These are phyloP conservation scores for Tapirus terrestris DNA, from an alignment of 2,113 vertebrate genomes.

Conservation along the genomic window DNA sequence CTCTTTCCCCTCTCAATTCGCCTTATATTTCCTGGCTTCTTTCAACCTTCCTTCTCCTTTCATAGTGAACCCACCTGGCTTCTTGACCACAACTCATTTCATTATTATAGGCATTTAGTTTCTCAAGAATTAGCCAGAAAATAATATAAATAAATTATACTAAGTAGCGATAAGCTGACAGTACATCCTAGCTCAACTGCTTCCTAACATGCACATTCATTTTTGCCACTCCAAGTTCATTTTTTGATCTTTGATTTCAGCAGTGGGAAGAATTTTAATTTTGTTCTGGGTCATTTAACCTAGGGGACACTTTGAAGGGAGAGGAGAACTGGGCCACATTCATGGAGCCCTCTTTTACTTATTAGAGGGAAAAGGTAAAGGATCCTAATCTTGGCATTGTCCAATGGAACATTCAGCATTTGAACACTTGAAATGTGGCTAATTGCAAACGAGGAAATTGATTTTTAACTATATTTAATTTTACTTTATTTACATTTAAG, in stretches of 20 bases:
- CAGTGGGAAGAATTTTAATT: background rate
- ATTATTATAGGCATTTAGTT: background rate
- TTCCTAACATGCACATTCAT: background rate
- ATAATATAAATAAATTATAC: background rate
- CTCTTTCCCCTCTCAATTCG: background rate
- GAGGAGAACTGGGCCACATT: background rate
- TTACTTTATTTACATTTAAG: slow-evolving; percentile 18
- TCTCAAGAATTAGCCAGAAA: background rate
- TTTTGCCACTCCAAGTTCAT: background rate
- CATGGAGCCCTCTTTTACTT: background rate
- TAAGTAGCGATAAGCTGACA: background rate
- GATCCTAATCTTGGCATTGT: background rate
- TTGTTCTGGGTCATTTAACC: background rate
- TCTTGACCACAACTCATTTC: background rate
- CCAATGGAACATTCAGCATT: background rate
- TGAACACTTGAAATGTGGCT: background rate
- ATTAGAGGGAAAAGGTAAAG: background rate
- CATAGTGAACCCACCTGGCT: background rate
- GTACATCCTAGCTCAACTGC: background rate
- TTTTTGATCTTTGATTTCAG: background rate
- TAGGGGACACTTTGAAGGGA: background rate
- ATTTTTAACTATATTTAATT: background rate
- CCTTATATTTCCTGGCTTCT: background rate
- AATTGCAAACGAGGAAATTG: background rate
- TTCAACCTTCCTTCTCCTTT: background rate